Evolutionary conservation across 92 coral and sea anemone genomes (phyloP), one percentile per base, ranked within the genome.

Genomic region (Isaurus tuberculatus): DNA sequence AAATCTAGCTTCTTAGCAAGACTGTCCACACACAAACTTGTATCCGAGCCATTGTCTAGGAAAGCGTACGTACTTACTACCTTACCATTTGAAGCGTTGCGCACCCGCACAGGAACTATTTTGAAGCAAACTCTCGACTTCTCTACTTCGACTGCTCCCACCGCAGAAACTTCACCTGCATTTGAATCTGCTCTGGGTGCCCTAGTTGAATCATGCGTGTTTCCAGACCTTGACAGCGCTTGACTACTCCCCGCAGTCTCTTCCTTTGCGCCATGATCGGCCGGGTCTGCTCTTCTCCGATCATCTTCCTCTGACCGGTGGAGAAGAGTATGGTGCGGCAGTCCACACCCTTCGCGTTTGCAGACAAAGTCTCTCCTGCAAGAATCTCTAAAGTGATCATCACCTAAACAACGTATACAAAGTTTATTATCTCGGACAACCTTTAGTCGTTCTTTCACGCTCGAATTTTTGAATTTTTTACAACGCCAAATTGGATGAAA

Each of bases 41-140:
- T 86, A 65, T 89, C 92, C 49, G 89, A 89, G 22, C 89, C 88
- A 37, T 83, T 84, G 81, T 89, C 92, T 7, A 89, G 84, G 85
- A 85, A 89, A 66, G 89, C 89, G 65, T 89, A 89, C 64, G 92
- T 89, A 31, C 53, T 66, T 27, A 89, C 80, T 14, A 32, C 73
- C 32, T 85, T 80, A 34, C 70, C 89, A 36, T 83, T 81, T 74
- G 74, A 69, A 33, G 74, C 74, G 74, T 69, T 69, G 49, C 49
- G 74, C 71, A 89, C 89, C 68, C 75, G 85, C 60, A 80, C 92
- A 17, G 92, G 84, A 40, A 89, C 89, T 20, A 85, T 82, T 57
- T 89, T 89, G 57, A 89, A 80, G 75, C 86, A 79, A 32, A 89
- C 79, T 27, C 83, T 75, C 27, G 79, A 42, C 75, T 70, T 71